A percentile compares a stretch with the other conserved stretches of the same genome.
Evolutionary conservation across 2,797 vertebrate species (phyloP).

Genomic region (Bradypodion pumilum): DNA sequence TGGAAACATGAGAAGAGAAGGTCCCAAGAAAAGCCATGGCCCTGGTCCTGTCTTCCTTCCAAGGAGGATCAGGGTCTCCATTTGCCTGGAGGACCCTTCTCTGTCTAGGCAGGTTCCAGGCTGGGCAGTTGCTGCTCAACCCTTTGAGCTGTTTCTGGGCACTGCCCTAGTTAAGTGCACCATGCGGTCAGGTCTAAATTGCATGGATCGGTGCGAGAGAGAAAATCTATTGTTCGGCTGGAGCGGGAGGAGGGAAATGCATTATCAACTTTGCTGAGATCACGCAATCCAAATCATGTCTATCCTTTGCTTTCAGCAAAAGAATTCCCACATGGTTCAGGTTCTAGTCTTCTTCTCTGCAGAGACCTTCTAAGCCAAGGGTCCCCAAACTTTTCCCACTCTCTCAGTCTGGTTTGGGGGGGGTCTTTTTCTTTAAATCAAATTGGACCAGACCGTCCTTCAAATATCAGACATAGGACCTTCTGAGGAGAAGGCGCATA

Average conservation of each 20-base stretch:
- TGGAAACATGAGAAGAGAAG: slow-evolving; percentile 28
- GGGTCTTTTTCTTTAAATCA: too few species aligned
- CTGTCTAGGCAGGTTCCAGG: rapidly evolving
- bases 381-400: too few species aligned
- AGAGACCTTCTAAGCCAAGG: too few species aligned
- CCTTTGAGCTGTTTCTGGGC: neutral
- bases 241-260: neutral
- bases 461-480: too few species aligned
- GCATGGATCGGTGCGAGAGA: rapidly evolving
- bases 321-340: neutral
- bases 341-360: neutral
- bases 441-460: too few species aligned
- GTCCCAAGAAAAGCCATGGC: slow-evolving; percentile 36
- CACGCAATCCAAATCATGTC: rapidly evolving
- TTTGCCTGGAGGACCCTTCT: neutral
- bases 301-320: too few species aligned
- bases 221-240: neutral
- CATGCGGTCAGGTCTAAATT: rapidly evolving
- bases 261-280: neutral
- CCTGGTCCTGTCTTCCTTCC: neutral
- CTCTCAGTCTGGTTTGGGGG: too few species aligned
- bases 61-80: neutral
- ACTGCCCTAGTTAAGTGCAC: rapidly evolving
- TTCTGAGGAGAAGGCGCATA: too few species aligned
- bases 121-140: neutral